phyloP scores from a whole-genome alignment of 1,140 invertebrate species.

The Prorops nasuta region DNA sequence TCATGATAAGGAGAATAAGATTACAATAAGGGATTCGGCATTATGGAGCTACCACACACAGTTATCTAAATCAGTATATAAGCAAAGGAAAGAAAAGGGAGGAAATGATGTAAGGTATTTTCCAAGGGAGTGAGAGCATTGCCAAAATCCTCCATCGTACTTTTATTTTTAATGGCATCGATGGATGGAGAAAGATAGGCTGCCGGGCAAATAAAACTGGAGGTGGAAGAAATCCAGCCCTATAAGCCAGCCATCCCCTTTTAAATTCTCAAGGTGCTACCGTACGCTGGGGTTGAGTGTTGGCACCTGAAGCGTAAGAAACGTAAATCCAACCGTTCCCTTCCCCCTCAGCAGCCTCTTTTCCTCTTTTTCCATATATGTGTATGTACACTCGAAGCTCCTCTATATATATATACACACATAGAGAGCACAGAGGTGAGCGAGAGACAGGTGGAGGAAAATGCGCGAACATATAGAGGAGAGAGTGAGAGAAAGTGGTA shows the following conservation, averaged over 20 bases:
- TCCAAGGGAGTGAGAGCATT: conserved; percentile 21
- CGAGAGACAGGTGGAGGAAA: not conserved
- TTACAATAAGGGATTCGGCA: too few species aligned
- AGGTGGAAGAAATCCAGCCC: conserved; percentile 26
- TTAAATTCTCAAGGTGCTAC: conserved; percentile 36
- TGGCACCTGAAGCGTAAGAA: conserved; percentile 30
- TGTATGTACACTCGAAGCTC: not conserved
- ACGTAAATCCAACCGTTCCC: conserved; percentile 28
- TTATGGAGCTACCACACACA: too few species aligned
- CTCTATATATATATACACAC: too few species aligned
- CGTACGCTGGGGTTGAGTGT: conserved; percentile 20
- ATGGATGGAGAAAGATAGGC: conserved; percentile 30
- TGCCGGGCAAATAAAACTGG: conserved; percentile 28
- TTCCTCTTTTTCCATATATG: conserved; percentile 1
- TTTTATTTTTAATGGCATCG: conserved; percentile 38
- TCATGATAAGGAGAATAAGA: too few species aligned
- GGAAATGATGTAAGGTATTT: not conserved
- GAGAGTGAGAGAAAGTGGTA: not conserved
- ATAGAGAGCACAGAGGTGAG: too few species aligned
- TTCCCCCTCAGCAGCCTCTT: conserved; percentile 12
- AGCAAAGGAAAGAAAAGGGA: not conserved
- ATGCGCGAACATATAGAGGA: conserved; percentile 10
- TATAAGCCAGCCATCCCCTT: conserved; percentile 24
- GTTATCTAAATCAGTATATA: too few species aligned
- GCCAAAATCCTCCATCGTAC: conserved; percentile 15